phyloP scores from a whole-genome alignment of 2,888 invertebrate genomes.

The Apoda limacodes region DNA sequence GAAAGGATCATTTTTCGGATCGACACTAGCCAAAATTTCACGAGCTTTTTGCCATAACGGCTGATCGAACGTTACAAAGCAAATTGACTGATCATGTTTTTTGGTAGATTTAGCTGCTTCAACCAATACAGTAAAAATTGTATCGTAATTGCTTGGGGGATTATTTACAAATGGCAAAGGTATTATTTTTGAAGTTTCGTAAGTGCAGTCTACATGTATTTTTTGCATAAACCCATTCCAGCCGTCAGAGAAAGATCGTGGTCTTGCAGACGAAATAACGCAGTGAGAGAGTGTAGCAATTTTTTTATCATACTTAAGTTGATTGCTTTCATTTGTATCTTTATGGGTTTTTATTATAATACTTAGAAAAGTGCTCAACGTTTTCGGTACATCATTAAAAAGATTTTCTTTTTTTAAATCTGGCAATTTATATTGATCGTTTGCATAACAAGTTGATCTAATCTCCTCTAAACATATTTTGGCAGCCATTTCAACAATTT shows the following conservation, averaged over 20 bases:
- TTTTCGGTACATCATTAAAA: conserved; percentile 25
- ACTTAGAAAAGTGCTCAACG: conserved; percentile 30
- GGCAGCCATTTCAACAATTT: conserved; percentile 35
- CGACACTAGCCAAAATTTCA: conserved; percentile 22
- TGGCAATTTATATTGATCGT: conserved; percentile 30
- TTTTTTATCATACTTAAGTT: conserved; percentile 28
- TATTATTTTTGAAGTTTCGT: conserved; percentile 22
- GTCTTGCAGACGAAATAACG: too few relatives aligned
- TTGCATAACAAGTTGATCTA: conserved; percentile 28
- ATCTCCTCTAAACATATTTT: conserved; percentile 38
- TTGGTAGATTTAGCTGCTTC: conserved; percentile 21
- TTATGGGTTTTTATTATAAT: conserved; percentile 27
- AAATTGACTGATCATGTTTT: conserved; percentile 17
- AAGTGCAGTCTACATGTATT: conserved; percentile 13
- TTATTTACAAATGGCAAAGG: conserved; percentile 29
- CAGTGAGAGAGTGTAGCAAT: too few relatives aligned
- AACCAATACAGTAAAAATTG: conserved; percentile 24
- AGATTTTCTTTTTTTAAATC: conserved; percentile 26
- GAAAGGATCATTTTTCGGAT: conserved; percentile 19
- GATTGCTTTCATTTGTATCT: conserved; percentile 22
- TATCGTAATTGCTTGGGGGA: conserved; percentile 24
- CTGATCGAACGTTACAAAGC: conserved; percentile 24
- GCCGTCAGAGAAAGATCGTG: too few relatives aligned
- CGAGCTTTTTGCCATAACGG: conserved; percentile 26
- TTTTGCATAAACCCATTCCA: conserved; percentile 19